A percentile compares a stretch with the other conserved stretches of the same genome.
Conservation (phyloP, 2,888 invertebrate species). For the Stenodera caucasica region DNA sequence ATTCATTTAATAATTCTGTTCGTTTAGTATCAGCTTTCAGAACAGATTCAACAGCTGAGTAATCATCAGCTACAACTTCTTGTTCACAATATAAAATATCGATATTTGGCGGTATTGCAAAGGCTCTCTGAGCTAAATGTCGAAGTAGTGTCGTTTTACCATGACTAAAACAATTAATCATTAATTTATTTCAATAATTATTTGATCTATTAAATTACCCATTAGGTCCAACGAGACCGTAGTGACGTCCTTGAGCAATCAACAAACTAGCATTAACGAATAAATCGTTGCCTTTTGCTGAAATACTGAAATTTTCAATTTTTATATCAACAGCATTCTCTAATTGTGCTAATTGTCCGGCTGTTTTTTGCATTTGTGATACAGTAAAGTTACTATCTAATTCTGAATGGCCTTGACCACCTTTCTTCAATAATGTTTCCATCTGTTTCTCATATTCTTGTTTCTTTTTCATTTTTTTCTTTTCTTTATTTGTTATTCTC, state of each 20-base stretch:
- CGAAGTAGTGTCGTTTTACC: conserved; percentile 96
- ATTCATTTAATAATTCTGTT: conserved; percentile 77
- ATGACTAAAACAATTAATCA: conserved; percentile 64
- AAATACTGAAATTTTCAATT: conserved; percentile 97
- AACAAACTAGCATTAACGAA: conserved; percentile 94
- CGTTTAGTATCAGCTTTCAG: conserved; percentile 92
- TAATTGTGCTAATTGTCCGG: conserved; percentile 74
- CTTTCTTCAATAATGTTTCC: conserved; percentile 82
- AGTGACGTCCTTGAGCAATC: conserved; percentile 91
- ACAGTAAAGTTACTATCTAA: conserved; percentile 94
- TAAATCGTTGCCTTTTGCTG: conserved; percentile 95
- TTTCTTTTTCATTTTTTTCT: conserved; percentile 87
- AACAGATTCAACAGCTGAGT: conserved; percentile 90
- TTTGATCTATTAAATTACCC: conserved; percentile 62
- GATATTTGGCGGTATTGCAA: conserved; percentile 94
- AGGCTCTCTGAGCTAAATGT: conserved; percentile 87
- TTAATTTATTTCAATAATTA: neutral
- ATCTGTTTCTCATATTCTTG: conserved; percentile 87
- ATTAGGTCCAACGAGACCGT: conserved; percentile 98
- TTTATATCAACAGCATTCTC: conserved; percentile 98
- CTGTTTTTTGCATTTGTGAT: conserved; percentile 78
- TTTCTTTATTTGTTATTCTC: conserved; percentile 87
- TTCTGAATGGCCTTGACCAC: conserved; percentile 87
- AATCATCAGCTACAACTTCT: conserved; percentile 95
- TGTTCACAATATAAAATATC: conserved; percentile 97